A percentile compares a stretch with the other conserved stretches of the same genome.
These are phyloP conservation scores for Pollenia angustigena DNA, from an alignment of 2,888 invertebrate species.

Conservation along the genomic window DNA sequence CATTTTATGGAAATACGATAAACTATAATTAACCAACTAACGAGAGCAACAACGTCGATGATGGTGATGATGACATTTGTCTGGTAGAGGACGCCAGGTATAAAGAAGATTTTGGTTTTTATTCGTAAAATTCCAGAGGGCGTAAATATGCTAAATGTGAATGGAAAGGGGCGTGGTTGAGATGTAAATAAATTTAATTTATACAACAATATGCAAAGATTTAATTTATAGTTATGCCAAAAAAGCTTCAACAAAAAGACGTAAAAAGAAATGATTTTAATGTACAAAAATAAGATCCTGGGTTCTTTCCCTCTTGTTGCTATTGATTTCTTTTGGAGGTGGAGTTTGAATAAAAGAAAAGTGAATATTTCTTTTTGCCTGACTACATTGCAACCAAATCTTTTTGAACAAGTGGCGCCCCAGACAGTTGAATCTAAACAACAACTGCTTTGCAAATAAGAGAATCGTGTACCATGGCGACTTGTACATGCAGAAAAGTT, in stretches of 20 bases:
- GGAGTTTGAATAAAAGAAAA: constrained; percentile 57
- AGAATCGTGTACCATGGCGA: constrained; percentile 28
- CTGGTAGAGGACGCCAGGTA: constrained; percentile 26
- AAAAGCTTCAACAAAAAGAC: background rate
- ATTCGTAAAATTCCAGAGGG: constrained; percentile 73
- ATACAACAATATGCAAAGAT: constrained; percentile 79
- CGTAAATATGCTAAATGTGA: constrained; percentile 83
- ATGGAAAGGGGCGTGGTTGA: constrained; percentile 80
- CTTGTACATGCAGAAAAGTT: background rate
- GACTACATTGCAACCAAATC: constrained; percentile 75
- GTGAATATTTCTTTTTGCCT: constrained; percentile 17
- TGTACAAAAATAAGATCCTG: background rate
- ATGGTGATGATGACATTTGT: constrained; percentile 63
- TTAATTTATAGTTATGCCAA: constrained; percentile 73
- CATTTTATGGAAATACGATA: constrained; percentile 82
- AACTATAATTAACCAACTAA: constrained; percentile 81
- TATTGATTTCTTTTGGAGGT: constrained; percentile 47
- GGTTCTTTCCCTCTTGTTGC: background rate
- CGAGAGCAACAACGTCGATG: constrained; percentile 61
- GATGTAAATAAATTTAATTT: constrained; percentile 82
- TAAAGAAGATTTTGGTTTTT: constrained; percentile 24
- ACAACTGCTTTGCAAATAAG: constrained; percentile 14
- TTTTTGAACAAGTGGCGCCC: constrained; percentile 78
- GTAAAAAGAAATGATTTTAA: constrained; percentile 24
- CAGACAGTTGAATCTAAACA: constrained; percentile 68